These are phyloP conservation scores for Thaumatotibia leucotreta DNA, from an alignment of 1,140 invertebrate species.

Conservation along the genomic window DNA sequence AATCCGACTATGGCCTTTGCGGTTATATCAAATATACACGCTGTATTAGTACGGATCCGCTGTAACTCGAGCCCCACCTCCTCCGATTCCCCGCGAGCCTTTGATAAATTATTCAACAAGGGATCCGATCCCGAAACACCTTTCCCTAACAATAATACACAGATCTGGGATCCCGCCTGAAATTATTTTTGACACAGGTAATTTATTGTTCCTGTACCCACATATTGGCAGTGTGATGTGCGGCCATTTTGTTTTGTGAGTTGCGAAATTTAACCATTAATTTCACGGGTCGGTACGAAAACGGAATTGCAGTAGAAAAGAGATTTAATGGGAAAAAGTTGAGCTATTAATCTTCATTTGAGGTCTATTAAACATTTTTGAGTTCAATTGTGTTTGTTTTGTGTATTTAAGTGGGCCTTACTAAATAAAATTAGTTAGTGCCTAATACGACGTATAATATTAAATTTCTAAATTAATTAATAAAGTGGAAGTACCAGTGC, in stretches of 20 bases:
- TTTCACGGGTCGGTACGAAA: not conserved
- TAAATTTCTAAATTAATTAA: too few relatives aligned
- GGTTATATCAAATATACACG: too few relatives aligned
- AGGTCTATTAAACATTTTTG: not conserved
- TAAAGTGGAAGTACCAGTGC: too few relatives aligned
- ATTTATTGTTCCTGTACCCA: constrained; percentile 3
- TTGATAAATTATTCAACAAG: constrained; percentile 13
- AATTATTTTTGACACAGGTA: constrained; percentile 10
- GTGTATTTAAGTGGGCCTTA: not conserved
- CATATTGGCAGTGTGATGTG: not conserved
- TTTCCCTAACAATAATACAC: constrained; percentile 9
- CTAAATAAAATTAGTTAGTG: too few relatives aligned
- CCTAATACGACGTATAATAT: too few relatives aligned
- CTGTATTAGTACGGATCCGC: too few relatives aligned
- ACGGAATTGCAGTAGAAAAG: not conserved
- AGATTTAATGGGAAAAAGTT: not conserved
- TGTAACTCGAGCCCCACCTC: not conserved
- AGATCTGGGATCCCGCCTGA: not conserved
- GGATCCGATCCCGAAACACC: not conserved
- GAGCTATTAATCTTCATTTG: not conserved
- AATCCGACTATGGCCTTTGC: too few relatives aligned
- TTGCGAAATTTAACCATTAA: not conserved
- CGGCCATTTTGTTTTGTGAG: not conserved
- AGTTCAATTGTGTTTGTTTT: not conserved
- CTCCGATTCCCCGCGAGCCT: not conserved